Evolutionary conservation across 2,888 invertebrate species (phyloP).

Genomic region (Synergus japonicus): DNA sequence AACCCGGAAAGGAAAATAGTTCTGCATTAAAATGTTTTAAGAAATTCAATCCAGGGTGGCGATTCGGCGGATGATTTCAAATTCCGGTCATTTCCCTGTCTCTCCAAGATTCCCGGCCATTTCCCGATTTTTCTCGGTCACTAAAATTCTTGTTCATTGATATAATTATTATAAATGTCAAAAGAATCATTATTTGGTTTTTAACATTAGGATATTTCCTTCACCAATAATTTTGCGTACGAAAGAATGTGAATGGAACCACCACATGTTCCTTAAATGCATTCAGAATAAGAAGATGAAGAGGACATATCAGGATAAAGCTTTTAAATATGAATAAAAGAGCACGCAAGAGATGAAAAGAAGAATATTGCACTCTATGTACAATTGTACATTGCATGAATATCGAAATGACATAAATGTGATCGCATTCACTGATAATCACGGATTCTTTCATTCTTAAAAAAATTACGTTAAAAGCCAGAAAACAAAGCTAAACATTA

Average conservation of each 20-base stretch:
- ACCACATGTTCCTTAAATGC: constrained; percentile 18
- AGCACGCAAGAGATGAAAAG: not conserved
- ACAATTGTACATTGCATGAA: not conserved
- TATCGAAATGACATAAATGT: constrained; percentile 16
- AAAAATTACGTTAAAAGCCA: too few species aligned
- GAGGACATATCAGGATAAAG: constrained; percentile 12
- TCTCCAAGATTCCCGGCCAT: too few species aligned
- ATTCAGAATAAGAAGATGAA: constrained; percentile 19
- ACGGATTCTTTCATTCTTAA: not conserved
- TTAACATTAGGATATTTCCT: not conserved
- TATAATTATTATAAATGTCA: too few species aligned
- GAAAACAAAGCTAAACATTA: too few species aligned
- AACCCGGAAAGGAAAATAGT: not conserved
- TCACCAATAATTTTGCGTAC: not conserved
- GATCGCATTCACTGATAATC: not conserved
- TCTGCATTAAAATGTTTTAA: not conserved
- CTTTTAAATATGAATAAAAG: constrained; percentile 12
- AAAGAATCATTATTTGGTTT: too few species aligned
- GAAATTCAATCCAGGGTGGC: not conserved
- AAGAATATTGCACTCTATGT: not conserved
- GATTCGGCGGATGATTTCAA: not conserved
- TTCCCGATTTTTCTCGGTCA: too few species aligned
- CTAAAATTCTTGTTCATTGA: too few species aligned
- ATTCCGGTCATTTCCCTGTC: too few species aligned
- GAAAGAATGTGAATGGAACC: not conserved